Percentiles rank a stretch among this genome's conserved stretches.
These are phyloP conservation scores for Echiichthys vipera DNA, from an alignment of 2,797 vertebrate species.

Conservation along the genomic window DNA sequence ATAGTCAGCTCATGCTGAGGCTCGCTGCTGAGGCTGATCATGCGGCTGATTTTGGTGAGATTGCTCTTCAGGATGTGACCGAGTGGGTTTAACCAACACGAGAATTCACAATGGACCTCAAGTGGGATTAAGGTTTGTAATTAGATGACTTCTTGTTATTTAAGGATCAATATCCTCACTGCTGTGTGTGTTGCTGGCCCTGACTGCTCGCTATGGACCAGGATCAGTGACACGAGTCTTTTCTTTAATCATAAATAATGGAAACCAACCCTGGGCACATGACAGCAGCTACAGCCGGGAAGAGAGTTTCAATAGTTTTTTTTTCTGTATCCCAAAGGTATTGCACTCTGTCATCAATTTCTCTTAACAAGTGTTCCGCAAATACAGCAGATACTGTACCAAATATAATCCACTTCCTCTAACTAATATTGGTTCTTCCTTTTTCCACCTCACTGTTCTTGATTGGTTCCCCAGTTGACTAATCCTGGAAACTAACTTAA, in stretches of 20 bases:
- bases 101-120: slow-evolving; percentile 2
- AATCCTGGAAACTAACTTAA: slow-evolving; percentile 12
- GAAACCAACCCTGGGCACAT: slow-evolving; percentile 5
- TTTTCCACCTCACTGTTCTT: slow-evolving; percentile 54
- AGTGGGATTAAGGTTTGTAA: slow-evolving; percentile 15
- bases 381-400: slow-evolving; percentile 28
- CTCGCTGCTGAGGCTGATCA: neutral
- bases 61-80: neutral
- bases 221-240: slow-evolving; percentile 3
- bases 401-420: slow-evolving; percentile 52
- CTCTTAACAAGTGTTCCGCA: slow-evolving; percentile 1
- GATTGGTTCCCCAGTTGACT: slow-evolving; percentile 11
- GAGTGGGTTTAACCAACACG: slow-evolving; percentile 4
- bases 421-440: slow-evolving; percentile 38
- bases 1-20: neutral
- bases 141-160: slow-evolving; percentile 9
- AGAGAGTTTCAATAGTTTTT: neutral
- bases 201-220: neutral
- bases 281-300: neutral
- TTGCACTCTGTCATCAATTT: neutral
- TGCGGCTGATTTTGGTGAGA: neutral
- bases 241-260: neutral
- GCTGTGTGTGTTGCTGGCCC: slow-evolving; percentile 7
- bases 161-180: slow-evolving; percentile 31
- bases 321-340: neutral